These are phyloP conservation scores for Brachymystax lenok DNA, from an alignment of 2,797 vertebrate species.

Conservation along the genomic window DNA sequence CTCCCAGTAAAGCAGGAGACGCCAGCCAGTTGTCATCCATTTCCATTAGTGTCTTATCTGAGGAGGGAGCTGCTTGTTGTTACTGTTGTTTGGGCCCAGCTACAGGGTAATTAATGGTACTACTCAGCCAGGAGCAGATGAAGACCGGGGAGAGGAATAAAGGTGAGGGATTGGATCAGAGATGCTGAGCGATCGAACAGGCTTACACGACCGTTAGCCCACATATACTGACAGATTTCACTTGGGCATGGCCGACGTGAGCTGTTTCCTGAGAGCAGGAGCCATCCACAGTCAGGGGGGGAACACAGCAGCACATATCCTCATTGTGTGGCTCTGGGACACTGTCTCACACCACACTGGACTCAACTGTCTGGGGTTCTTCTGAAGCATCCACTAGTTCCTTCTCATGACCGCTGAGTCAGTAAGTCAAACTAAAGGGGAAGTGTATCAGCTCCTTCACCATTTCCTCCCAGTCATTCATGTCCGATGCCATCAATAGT, in stretches of 20 bases:
- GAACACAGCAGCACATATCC: neutral
- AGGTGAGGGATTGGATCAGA: conserved; percentile 67
- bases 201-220: conserved; percentile 69
- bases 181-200: conserved; percentile 66
- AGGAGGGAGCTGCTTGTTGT: conserved; percentile 32
- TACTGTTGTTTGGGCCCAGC: conserved; percentile 51
- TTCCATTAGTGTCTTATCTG: conserved; percentile 56
- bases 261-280: conserved; percentile 48
- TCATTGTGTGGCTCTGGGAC: neutral
- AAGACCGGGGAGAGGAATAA: conserved; percentile 72
- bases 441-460: too few species aligned
- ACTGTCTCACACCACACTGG: neutral
- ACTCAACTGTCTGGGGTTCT: too few species aligned
- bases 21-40: conserved; percentile 50
- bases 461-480: too few species aligned
- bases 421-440: too few species aligned
- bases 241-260: conserved; percentile 50
- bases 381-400: neutral
- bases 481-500: too few species aligned
- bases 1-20: conserved; percentile 29
- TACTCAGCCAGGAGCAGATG: conserved; percentile 55
- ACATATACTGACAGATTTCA: conserved; percentile 73
- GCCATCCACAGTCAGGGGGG: conserved; percentile 17
- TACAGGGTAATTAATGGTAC: conserved; percentile 71
- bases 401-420: neutral